These are phyloP conservation scores for Tenualosa ilisha DNA, from an alignment of 2,797 vertebrate genomes.

Conservation along the genomic window DNA sequence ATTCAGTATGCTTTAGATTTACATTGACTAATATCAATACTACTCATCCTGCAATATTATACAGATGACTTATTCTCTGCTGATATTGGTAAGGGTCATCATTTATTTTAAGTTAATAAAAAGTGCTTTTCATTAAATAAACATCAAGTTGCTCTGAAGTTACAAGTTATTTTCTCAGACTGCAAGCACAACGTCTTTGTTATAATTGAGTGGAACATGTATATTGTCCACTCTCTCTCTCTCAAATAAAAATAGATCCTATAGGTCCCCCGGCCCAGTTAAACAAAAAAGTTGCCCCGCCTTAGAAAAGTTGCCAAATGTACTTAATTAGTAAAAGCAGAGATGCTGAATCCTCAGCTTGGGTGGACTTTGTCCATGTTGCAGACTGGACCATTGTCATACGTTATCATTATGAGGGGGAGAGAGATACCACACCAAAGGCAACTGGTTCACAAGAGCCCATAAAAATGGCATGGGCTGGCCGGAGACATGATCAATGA, in stretches of 20 bases:
- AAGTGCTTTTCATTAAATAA: too few relatives aligned
- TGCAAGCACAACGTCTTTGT: not conserved
- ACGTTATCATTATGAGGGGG: constrained; percentile 17
- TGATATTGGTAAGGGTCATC: too few relatives aligned
- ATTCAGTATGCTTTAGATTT: too few relatives aligned
- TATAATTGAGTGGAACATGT: not conserved
- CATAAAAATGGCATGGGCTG: not conserved
- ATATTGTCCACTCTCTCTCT: not conserved
- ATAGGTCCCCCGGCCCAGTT: too few relatives aligned
- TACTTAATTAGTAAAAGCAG: not conserved
- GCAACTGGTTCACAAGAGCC: not conserved
- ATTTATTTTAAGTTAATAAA: too few relatives aligned
- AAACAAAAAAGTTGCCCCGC: too few relatives aligned
- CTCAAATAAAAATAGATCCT: not conserved
- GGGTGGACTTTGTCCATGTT: constrained; percentile 16
- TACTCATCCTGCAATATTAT: too few relatives aligned
- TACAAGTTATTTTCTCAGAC: not conserved
- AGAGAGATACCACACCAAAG: not conserved
- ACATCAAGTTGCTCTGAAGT: not conserved
- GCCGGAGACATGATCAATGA: not conserved
- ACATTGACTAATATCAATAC: too few relatives aligned
- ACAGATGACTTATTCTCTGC: too few relatives aligned
- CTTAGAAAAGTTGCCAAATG: not conserved
- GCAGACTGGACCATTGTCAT: constrained; percentile 2
- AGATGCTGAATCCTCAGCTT: not conserved